A percentile compares a stretch with the other conserved stretches of the same genome.
Conservation (phyloP, 2,113 vertebrate genomes). For the Chaetodon auriga region DNA sequence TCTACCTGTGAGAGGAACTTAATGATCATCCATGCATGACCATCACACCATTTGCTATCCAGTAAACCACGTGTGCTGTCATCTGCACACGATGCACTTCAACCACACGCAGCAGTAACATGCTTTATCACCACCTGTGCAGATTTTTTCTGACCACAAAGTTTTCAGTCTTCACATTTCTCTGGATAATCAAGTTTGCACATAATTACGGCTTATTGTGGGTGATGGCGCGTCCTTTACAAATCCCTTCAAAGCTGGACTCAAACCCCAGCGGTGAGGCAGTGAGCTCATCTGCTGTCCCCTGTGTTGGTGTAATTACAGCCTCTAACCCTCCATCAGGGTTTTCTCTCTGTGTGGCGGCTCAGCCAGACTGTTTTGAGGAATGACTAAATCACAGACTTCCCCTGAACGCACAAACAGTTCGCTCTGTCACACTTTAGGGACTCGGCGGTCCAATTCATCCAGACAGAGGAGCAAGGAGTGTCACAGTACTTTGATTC, state of each 20-base stretch:
- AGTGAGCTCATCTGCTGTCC: slow-evolving; percentile 39
- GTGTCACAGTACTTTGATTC: neutral
- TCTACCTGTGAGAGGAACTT: neutral
- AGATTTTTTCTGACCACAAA: neutral
- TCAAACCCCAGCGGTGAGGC: neutral
- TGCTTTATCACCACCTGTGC: neutral
- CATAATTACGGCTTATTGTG: neutral
- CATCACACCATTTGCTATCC: neutral
- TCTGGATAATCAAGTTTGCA: neutral
- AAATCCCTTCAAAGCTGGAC: slow-evolving; percentile 31
- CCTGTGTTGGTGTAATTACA: slow-evolving; percentile 52
- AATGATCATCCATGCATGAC: neutral
- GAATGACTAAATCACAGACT: slow-evolving; percentile 44
- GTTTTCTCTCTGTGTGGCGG: slow-evolving; percentile 25
- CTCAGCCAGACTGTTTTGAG: slow-evolving; percentile 29
- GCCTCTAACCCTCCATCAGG: slow-evolving; percentile 51
- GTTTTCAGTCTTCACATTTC: neutral
- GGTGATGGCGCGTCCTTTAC: slow-evolving; percentile 15
- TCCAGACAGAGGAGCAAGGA: neutral
- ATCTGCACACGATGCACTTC: neutral
- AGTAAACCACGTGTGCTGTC: neutral
- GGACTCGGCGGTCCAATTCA: neutral
- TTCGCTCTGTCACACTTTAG: slow-evolving; percentile 3
- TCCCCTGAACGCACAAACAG: neutral
- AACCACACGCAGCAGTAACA: neutral